Conservation (phyloP, 2,888 invertebrate genomes). For the Pyrrhosoma nymphula region DNA sequence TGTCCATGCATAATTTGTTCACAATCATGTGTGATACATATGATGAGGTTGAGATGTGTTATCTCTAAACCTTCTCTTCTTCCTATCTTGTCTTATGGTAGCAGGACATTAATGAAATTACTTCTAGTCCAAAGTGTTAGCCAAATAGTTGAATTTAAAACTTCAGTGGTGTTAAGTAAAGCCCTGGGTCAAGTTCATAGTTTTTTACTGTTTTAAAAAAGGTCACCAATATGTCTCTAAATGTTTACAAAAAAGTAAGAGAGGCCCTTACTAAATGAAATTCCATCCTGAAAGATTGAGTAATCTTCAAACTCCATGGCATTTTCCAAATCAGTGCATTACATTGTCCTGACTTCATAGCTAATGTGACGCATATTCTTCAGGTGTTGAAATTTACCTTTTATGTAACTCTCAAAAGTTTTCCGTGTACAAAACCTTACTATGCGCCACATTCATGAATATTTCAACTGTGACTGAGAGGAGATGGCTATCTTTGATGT, state of each 20-base stretch:
- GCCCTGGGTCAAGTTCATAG: slow-evolving; percentile 41
- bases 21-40: slow-evolving; percentile 41
- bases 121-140: slow-evolving; percentile 59
- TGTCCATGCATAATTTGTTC: slow-evolving; percentile 23
- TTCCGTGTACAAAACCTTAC: neutral
- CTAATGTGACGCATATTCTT: neutral
- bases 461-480: neutral
- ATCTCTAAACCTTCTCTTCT: slow-evolving; percentile 39
- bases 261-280: neutral
- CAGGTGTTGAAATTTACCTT: neutral
- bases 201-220: slow-evolving; percentile 53
- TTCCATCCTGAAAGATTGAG: slow-evolving; percentile 40
- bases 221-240: slow-evolving; percentile 20
- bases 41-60: neutral
- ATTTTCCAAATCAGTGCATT: slow-evolving; percentile 33
- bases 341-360: neutral
- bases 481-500: neutral
- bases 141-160: slow-evolving; percentile 42
- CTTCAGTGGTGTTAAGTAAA: slow-evolving; percentile 10
- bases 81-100: slow-evolving; percentile 57
- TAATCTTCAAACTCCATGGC: neutral
- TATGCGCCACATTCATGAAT: neutral
- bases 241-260: neutral
- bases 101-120: slow-evolving; percentile 33
- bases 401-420: neutral